phyloP scores from a whole-genome alignment of 1,140 invertebrate genomes.

The Leptonema lineaticorne region DNA sequence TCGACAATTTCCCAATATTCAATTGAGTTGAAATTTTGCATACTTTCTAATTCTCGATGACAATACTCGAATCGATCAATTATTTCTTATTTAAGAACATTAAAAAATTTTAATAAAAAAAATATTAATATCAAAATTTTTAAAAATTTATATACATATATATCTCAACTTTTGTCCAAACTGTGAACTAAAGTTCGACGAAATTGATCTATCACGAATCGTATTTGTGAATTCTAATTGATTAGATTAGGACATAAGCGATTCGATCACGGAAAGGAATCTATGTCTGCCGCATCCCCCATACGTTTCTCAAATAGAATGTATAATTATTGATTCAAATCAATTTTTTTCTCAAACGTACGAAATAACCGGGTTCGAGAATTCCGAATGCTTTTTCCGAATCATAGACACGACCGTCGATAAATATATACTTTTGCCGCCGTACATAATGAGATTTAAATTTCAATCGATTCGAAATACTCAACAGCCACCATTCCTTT shows the following conservation, averaged over 20 bases:
- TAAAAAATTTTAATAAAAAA: no score
- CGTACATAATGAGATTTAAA: no score
- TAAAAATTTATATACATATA: no score
- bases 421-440: no score
- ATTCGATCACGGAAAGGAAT: conserved; percentile 11
- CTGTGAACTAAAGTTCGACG: neutral
- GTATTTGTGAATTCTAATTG: conserved; percentile 16
- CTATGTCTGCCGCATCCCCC: neutral
- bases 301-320: neutral
- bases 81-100: no score
- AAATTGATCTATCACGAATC: conserved; percentile 18
- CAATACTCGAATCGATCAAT: no score
- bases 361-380: conserved; percentile 11
- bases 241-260: conserved; percentile 19
- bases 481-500: no score
- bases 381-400: neutral
- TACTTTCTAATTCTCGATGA: no score
- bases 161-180: neutral
- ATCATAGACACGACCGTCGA: conserved; percentile 12
- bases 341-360: conserved; percentile 9
- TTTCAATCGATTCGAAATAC: no score
- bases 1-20: no score
- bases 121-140: no score
- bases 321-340: conserved; percentile 18
- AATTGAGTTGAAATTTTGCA: no score